phyloP scores from a whole-genome alignment of 2,113 vertebrate species.

The Pionites leucogaster region DNA sequence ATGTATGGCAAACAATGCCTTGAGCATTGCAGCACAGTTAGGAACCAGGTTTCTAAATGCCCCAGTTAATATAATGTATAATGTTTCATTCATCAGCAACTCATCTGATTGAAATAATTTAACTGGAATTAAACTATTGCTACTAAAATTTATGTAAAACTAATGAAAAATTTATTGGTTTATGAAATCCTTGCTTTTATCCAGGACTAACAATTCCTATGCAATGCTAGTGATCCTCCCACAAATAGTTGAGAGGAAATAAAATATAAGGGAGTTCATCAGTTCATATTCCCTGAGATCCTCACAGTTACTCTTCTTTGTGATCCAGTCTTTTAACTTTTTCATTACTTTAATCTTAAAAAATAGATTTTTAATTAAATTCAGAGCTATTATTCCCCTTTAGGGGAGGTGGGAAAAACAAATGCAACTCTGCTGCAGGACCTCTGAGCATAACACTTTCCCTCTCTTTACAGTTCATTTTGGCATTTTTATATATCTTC shows the following conservation, averaged over 20 bases:
- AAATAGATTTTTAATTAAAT: conserved; percentile 82
- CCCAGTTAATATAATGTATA: conserved; percentile 50
- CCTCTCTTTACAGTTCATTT: conserved; percentile 70
- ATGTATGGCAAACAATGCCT: conserved; percentile 20
- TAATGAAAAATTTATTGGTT: conserved; percentile 82
- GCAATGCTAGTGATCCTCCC: conserved; percentile 72
- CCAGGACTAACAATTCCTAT: conserved; percentile 76
- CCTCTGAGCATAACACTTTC: conserved; percentile 68
- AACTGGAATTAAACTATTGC: conserved; percentile 76
- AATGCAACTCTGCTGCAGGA: conserved; percentile 69
- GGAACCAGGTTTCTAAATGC: conserved; percentile 40
- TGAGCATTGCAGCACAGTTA: background rate
- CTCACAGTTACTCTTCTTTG: conserved; percentile 76
- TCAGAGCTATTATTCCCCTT: conserved; percentile 73
- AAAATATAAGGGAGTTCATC: conserved; percentile 76
- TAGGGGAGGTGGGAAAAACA: conserved; percentile 75
- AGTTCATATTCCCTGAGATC: conserved; percentile 76
- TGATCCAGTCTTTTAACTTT: conserved; percentile 81
- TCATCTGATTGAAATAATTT: conserved; percentile 71
- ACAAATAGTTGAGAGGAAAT: conserved; percentile 78
- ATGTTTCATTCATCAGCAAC: conserved; percentile 21
- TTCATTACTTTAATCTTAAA: conserved; percentile 80
- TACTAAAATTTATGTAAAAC: conserved; percentile 74
- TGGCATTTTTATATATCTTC: conserved; percentile 75
- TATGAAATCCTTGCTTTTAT: conserved; percentile 78